Percentiles rank a stretch among this genome's conserved stretches.
These are phyloP conservation scores for Illadopsis cleaveri DNA, from an alignment of 2,113 vertebrate genomes.

Conservation along the genomic window DNA sequence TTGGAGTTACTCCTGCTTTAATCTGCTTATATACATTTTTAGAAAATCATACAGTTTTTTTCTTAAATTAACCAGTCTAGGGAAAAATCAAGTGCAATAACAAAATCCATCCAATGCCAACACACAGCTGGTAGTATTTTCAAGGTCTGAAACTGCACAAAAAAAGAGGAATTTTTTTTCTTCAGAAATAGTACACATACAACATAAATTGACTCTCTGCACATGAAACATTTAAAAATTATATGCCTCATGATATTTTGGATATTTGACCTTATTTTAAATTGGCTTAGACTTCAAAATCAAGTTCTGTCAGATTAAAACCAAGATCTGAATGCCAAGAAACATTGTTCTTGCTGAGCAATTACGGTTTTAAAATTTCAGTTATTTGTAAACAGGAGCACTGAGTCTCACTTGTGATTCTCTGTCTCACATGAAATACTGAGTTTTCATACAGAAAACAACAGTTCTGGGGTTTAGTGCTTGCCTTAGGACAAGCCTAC, in stretches of 20 bases:
- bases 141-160: background rate
- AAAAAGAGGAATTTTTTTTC: background rate
- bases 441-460: background rate
- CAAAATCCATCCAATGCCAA: background rate
- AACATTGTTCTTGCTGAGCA: background rate
- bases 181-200: background rate
- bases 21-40: background rate
- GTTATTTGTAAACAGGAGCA: background rate
- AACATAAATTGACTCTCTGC: background rate
- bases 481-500: background rate
- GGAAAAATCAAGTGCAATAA: background rate
- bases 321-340: background rate
- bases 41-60: background rate
- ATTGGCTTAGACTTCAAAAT: background rate
- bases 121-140: background rate
- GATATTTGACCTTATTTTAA: background rate
- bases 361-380: background rate
- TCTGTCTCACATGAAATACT: background rate
- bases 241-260: background rate
- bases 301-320: background rate
- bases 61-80: background rate
- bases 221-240: background rate
- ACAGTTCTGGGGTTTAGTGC: background rate
- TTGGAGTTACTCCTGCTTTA: background rate
- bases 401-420: background rate